Base-by-base conservation (phyloP, 2,797 vertebrate genomes). In the Pseudomugil gertrudae region DNA sequence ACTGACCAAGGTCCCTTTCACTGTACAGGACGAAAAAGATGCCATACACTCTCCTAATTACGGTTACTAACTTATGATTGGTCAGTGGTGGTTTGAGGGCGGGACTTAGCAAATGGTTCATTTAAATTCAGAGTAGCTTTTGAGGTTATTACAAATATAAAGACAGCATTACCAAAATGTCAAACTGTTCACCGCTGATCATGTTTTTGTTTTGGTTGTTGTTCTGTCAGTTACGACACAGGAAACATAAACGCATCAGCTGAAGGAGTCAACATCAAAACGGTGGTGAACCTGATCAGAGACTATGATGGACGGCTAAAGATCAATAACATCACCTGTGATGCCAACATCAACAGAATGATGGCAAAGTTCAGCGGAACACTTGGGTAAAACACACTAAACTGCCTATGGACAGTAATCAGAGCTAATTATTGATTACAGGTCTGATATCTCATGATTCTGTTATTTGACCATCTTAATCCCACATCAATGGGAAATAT, bases 171-270 rank as follows among this genome's bases (percentile, higher is more conserved):
- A 43, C 2, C 5, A 5, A 4, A 23, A 23, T 47, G 45, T 23
- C 21, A 23, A 47, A 47, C 21, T 21, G 21, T 21, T 8, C 17
- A 19, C 14, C 17, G 38, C 3, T 19, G 14, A 35, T 35, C 4
- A 9, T 35, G 11, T 35, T 35, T 35, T 2, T 35, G 35, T 38
- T 38, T 14, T 43, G 4, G 40, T 19, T 40, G 38, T 43, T 43
- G 32, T 3, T 53, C n/a, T 66, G 9, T 69, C 71, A 99, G 97
- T 69, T 95, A 95, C 0, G 98, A 99, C 59, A 92, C 94, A 0
- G 97, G 98, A 40, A 86, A 87, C 70, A 95, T 97, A 83, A 96
- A 96, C 0, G 95, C 97, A 0, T 96, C 97, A 0, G 97, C 96
- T 0, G 94, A 98, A 0, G 97, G 96, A 0, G 95, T 97, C 17